Conservation (phyloP, 1,140 invertebrate species). For the Papilio glaucus region DNA sequence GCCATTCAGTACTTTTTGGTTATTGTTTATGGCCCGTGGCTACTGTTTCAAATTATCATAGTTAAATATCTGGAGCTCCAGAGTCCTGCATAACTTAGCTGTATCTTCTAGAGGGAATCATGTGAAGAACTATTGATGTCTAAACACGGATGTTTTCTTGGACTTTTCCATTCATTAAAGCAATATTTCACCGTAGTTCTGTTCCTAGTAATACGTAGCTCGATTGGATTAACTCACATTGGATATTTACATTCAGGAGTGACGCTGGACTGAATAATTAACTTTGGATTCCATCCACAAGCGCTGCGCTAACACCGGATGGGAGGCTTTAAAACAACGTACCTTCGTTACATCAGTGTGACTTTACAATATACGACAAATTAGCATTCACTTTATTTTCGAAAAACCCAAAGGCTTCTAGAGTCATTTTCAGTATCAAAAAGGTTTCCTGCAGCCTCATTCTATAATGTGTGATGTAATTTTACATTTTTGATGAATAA, state of each 20-base stretch:
- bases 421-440: not conserved
- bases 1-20: no score
- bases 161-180: no score
- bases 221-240: not conserved
- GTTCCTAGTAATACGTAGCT: not conserved
- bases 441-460: not conserved
- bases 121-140: no score
- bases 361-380: not conserved
- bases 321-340: slow-evolving; percentile 9
- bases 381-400: not conserved
- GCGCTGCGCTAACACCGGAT: not conserved
- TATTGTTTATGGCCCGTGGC: no score
- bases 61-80: no score
- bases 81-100: no score
- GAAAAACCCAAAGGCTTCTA: not conserved
- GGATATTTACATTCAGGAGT: not conserved
- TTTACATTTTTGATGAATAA: no score
- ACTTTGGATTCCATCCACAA: not conserved
- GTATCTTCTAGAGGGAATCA: no score
- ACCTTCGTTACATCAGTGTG: not conserved
- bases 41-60: no score
- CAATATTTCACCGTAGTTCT: not conserved
- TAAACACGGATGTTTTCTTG: no score
- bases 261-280: not conserved
- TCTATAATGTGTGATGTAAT: no score